Evolutionary conservation across 2,797 vertebrate genomes (phyloP), one percentile per base, ranked within the genome.

Genomic region (Enteromius radiatus): DNA sequence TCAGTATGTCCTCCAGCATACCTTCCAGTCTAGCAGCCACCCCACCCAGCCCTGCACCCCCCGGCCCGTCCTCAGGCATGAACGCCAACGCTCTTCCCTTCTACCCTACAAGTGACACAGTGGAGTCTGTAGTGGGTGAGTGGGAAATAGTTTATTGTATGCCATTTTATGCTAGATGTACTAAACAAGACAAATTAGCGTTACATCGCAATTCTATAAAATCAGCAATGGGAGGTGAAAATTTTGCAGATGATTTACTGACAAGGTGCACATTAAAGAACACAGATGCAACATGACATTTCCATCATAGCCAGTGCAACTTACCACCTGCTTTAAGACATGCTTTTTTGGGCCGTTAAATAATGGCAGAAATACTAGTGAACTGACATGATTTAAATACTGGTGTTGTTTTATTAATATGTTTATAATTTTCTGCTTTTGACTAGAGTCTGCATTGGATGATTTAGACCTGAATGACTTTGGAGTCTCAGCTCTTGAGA

Each of bases 81-180:
- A 99, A 99, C 67, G 98, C 98, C 89, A 99, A 99, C 43, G 98
- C 98, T 52, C 94, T 99, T 91, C 98, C 98, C 76, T 99, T 99
- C 92, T 99, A 99, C 89, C 98, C 98, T 81, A 98, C 98, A 92
- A 99, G 97, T 77, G 98, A 99, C 93, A 99, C 98, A 0, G 98
- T 99, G 83, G 98, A 99, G 93, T 99, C 98, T 6, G 98, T 99
- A 74, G 98, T 99, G 88, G 98, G 98, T 99, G 90, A 94, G 94
- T 91, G 4, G 19, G 14, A 67, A 2, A 33, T 64, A 1, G 11
- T 31, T 47, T 17, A 1, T 47, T 47, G 17, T 45, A 45, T 47
- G 14, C 14, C 45, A 47, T 11, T 45, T 45, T 4, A 17, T 17
- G 17, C 17, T 17, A 49, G 3, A 23, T 11, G 23, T 23, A 56